Evolutionary conservation across 2,888 invertebrate genomes (phyloP).

Genomic region (Melanostoma scalare): DNA sequence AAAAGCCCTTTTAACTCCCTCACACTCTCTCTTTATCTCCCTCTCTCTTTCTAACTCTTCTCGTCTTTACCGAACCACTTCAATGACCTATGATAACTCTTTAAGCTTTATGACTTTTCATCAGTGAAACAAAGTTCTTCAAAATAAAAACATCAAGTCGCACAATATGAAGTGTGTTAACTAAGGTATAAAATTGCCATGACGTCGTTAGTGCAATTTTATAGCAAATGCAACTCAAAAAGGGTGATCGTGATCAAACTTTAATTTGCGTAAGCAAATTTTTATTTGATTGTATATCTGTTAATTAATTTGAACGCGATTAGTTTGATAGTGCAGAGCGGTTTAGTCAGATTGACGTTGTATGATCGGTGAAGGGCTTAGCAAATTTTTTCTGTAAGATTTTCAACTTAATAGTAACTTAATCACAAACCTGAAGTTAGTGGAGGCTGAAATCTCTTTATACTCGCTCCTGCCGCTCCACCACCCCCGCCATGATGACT

Average conservation of each 20-base stretch:
- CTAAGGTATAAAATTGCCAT: constrained; percentile 43
- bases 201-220: constrained; percentile 25
- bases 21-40: neutral
- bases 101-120: constrained; percentile 15
- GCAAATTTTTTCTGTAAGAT: neutral
- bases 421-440: constrained; percentile 60
- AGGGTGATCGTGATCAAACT: neutral
- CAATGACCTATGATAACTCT: constrained; percentile 62
- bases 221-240: neutral
- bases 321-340: too few relatives aligned
- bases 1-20: neutral
- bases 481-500: constrained; percentile 21
- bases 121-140: neutral
- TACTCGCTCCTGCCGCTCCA: constrained; percentile 25
- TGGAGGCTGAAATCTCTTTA: constrained; percentile 58
- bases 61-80: constrained; percentile 15
- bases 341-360: too few relatives aligned
- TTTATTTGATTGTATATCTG: too few relatives aligned
- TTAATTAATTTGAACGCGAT: too few relatives aligned
- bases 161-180: constrained; percentile 38
- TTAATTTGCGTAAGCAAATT: constrained; percentile 3
- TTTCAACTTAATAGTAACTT: neutral
- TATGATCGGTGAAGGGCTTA: neutral
- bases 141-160: constrained; percentile 8
- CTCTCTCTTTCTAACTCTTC: too few relatives aligned